Evolutionary conservation across 2,113 vertebrate species (phyloP).

Genomic region (Actinemys pallida): DNA sequence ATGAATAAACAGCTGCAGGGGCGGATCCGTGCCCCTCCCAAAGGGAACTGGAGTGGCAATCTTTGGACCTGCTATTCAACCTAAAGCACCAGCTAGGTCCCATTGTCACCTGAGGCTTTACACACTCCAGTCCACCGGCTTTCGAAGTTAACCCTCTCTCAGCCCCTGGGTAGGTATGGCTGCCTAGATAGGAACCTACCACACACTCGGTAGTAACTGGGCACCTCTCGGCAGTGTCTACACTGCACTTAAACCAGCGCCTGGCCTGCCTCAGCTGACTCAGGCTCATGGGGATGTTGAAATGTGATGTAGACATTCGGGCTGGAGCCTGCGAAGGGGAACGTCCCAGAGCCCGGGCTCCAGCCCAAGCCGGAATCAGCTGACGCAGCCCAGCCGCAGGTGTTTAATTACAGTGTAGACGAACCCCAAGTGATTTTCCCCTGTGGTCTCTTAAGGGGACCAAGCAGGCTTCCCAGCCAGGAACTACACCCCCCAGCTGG

Average conservation of each 20-base stretch:
- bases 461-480: neutral
- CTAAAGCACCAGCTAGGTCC: neutral
- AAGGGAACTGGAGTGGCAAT: neutral
- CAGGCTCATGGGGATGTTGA: neutral
- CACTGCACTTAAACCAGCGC: neutral
- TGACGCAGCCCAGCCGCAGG: neutral
- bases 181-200: neutral
- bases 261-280: neutral
- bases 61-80: neutral
- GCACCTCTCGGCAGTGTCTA: neutral
- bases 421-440: neutral
- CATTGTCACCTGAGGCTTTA: neutral
- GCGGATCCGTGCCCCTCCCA: neutral
- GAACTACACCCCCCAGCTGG: neutral
- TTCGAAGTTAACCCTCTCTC: neutral
- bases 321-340: neutral
- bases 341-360: neutral
- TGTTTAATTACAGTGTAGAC: neutral
- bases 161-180: too few species aligned
- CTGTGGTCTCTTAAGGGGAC: neutral
- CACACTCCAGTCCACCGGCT: too few species aligned
- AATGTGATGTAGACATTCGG: neutral
- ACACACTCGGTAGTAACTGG: neutral
- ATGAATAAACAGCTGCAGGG: neutral
- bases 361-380: neutral